Base-by-base conservation (phyloP, 1,140 invertebrate genomes). In the Listronotus oregonensis region DNA sequence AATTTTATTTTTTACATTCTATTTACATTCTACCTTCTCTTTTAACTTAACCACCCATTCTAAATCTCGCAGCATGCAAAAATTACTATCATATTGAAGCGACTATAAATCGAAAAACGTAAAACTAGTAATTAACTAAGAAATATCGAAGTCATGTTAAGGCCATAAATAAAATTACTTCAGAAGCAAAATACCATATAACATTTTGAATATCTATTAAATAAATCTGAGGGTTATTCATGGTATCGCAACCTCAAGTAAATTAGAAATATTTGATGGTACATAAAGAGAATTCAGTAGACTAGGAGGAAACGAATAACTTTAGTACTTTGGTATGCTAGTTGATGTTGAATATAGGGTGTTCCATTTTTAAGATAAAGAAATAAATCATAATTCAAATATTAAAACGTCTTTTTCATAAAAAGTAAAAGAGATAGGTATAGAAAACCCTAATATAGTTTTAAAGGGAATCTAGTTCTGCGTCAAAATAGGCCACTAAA, bases 201-300 rank as follows among this genome's bases (percentile, higher is more conserved):
- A 63, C 50, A 63, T 54, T 63, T 63, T 63, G 60, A 63, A 63
- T 63, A 63, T 63, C 51, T 63, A 63, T 63, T 63, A 54, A 54
- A 54, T 63, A 54, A 54, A 52, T 63, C 49, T 54, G 60, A 63
- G 60, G 49, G 6, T 34, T 63, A 54, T 63, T 12, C 18, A 15
- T 37, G 31, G 60, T 37, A 37, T 37, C 34, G 34, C 60, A 54
- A 15, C 12, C 32, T 46, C 3, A 11, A 18, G 17, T 57, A 43
- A 58, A 58, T 58, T 58, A 57, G 42, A 54, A 58, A 56, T 56
- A 50, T 47, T 27, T n/a, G 31, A n/a, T 10, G n/a, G 12, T 46
- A 10, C 11, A 10, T 43, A 27, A 34, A 49, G 15, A 8, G 27
- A 10, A 40, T 32, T 18, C 37, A 10, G 7, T 64, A 63, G 51